Evolutionary conservation across 2,113 vertebrate species (phyloP).

Genomic region (Tachysurus fulvidraco): DNA sequence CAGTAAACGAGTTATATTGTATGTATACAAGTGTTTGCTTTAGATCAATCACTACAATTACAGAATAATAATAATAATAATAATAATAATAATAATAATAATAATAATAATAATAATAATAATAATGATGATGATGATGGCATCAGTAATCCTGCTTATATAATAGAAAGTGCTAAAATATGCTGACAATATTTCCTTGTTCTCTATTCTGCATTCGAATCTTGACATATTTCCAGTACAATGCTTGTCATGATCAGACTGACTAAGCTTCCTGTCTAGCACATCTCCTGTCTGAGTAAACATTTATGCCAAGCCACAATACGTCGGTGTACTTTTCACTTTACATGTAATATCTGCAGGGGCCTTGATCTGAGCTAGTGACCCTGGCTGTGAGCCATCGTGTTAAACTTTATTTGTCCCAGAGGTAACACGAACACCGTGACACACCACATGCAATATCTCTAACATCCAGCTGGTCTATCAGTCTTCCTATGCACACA

Average conservation of each 20-base stretch:
- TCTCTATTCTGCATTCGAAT: neutral
- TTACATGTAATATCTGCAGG: neutral
- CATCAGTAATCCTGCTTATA: neutral
- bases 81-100: no score
- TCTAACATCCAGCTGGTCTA: neutral
- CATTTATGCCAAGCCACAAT: neutral
- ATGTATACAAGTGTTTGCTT: neutral
- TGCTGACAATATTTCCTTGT: neutral
- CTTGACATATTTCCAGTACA: constrained; percentile 12
- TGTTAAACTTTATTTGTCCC: neutral
- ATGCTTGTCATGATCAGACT: constrained; percentile 11
- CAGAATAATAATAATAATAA: neutral
- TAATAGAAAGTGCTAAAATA: neutral
- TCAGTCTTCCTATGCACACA: neutral
- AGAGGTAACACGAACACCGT: neutral
- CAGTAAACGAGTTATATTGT: neutral
- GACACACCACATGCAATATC: neutral
- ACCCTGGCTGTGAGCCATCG: neutral
- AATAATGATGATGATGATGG: neutral
- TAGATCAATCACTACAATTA: neutral
- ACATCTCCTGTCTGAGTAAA: neutral
- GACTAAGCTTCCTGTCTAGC: neutral
- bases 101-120: no score
- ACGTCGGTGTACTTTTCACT: neutral
- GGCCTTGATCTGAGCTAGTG: neutral